phyloP scores from a whole-genome alignment of 2,888 invertebrate genomes.

The Caenorhabditis imperialis region DNA sequence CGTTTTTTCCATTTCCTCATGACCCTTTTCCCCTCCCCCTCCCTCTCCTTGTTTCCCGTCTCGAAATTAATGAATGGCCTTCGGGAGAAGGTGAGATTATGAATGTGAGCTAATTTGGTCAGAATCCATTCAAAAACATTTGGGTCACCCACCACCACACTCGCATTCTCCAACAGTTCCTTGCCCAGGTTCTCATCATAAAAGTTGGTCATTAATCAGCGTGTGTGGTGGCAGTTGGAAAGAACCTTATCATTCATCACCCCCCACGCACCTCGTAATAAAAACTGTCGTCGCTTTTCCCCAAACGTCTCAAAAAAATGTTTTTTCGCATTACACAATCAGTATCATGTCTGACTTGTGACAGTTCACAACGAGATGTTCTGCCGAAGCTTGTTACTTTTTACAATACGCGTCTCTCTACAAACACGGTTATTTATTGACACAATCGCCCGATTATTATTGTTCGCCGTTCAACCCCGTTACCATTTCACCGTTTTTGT shows the following conservation, averaged over 20 bases:
- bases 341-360: slow-evolving; percentile 24
- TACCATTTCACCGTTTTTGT: background rate
- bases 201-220: slow-evolving; percentile 39
- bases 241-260: slow-evolving; percentile 7
- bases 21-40: slow-evolving; percentile 8
- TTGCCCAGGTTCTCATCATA: too few relatives aligned
- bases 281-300: slow-evolving; percentile 33
- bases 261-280: slow-evolving; percentile 3
- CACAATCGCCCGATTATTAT: too few relatives aligned
- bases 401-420: too few relatives aligned
- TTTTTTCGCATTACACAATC: too few relatives aligned
- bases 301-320: too few relatives aligned
- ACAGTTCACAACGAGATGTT: too few relatives aligned
- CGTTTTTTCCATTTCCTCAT: background rate
- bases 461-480: slow-evolving; percentile 12
- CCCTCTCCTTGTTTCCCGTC: too few relatives aligned
- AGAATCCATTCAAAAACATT: too few relatives aligned
- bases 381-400: too few relatives aligned
- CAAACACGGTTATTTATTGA: slow-evolving; percentile 40
- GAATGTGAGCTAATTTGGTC: slow-evolving; percentile 53
- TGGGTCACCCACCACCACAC: too few relatives aligned
- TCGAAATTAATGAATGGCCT: slow-evolving; percentile 53
- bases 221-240: slow-evolving; percentile 9
- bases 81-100: slow-evolving; percentile 34
- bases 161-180: too few relatives aligned